Conservation (phyloP, 30 jellyfish, hydroid and myxozoan species). For the Aurelia aurita complex sp. Pacific region DNA sequence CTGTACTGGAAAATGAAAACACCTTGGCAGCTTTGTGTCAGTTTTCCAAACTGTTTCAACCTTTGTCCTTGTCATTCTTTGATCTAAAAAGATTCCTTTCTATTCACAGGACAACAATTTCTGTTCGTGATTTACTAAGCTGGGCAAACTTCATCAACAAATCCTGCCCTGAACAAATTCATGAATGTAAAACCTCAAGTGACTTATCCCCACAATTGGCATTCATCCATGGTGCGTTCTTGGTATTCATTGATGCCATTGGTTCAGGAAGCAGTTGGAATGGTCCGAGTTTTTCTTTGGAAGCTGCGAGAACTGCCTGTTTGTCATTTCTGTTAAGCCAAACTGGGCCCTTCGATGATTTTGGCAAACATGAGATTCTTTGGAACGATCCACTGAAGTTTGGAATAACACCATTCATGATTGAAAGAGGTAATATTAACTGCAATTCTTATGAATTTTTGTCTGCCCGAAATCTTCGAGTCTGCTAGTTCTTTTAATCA, state of each 20-base stretch:
- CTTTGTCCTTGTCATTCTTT: too few relatives aligned
- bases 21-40: too few relatives aligned
- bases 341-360: background rate
- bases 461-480: too few relatives aligned
- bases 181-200: background rate
- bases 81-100: background rate
- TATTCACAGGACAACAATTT: conserved; percentile 56
- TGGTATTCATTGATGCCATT: conserved; percentile 88
- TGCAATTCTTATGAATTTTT: too few relatives aligned
- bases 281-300: conserved; percentile 30
- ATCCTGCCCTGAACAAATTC: conserved; percentile 11
- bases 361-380: background rate
- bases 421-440: conserved; percentile 52
- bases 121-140: conserved; percentile 84
- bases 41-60: too few relatives aligned
- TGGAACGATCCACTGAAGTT: conserved; percentile 42
- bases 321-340: conserved; percentile 31
- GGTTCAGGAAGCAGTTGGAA: conserved; percentile 80
- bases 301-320: conserved; percentile 37
- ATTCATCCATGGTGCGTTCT: conserved; percentile 86
- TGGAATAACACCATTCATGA: conserved; percentile 75
- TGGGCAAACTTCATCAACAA: conserved; percentile 87
- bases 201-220: conserved; percentile 59
- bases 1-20: too few relatives aligned
- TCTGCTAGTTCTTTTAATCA: too few relatives aligned